Conservation (phyloP, 2,888 invertebrate genomes). For the Callimorpha dominula region DNA sequence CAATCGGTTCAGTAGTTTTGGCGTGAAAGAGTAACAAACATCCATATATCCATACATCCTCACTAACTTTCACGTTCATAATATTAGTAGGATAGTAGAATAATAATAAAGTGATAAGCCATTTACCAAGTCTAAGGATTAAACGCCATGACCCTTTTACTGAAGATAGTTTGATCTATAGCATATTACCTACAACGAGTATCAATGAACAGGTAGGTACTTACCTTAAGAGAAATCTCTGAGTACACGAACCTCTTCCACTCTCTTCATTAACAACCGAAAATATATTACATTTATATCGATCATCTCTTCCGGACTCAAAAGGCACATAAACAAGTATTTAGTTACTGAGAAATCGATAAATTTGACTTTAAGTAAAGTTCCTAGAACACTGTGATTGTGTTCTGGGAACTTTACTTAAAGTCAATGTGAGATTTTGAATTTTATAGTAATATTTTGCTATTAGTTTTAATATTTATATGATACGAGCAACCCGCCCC, state of each 20-base stretch:
- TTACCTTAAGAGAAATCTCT: slow-evolving; percentile 17
- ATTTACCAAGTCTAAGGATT: neutral
- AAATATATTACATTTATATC: slow-evolving; percentile 49
- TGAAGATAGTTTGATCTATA: no score
- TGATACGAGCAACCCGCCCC: no score
- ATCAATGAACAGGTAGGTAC: neutral
- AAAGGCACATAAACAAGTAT: slow-evolving; percentile 44
- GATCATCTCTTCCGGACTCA: slow-evolving; percentile 55
- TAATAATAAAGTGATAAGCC: no score
- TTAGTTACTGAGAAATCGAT: slow-evolving; percentile 26
- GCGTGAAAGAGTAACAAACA: no score
- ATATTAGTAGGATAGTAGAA: no score
- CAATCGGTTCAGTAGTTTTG: no score
- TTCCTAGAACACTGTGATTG: neutral
- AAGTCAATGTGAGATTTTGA: no score
- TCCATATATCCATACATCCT: no score
- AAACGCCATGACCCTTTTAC: neutral
- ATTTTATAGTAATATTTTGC: no score
- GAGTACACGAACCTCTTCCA: slow-evolving; percentile 24
- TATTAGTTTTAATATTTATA: no score
- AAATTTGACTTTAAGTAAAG: slow-evolving; percentile 11
- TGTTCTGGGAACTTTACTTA: no score
- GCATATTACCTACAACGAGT: neutral
- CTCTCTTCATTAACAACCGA: slow-evolving; percentile 45
- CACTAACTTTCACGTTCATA: no score